Conservation (phyloP, 2,113 vertebrate genomes). For the Actenoides lindsayi region DNA sequence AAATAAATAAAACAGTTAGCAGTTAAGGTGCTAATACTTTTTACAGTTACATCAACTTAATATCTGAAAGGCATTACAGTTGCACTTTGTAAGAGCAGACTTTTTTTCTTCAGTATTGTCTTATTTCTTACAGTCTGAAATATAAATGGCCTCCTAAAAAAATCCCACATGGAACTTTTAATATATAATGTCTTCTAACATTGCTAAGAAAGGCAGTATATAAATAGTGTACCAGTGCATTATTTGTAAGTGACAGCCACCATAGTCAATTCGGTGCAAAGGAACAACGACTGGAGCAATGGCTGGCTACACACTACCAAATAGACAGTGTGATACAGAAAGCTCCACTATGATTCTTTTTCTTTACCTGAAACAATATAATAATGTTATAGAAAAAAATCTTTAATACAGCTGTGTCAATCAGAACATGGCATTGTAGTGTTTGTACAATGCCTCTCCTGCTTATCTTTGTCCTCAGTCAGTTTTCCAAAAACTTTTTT, state of each 20-base stretch:
- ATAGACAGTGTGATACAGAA: neutral
- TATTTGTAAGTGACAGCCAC: neutral
- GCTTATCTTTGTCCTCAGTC: neutral
- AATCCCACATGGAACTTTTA: neutral
- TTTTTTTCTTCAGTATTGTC: neutral
- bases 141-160: neutral
- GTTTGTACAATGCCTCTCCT: neutral
- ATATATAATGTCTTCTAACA: neutral
- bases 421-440: neutral
- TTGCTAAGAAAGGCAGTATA: neutral
- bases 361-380: neutral
- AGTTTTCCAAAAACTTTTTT: neutral
- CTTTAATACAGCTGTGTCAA: neutral
- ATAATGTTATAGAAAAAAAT: neutral
- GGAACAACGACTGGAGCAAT: neutral
- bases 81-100: neutral
- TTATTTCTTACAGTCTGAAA: neutral
- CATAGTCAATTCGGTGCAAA: neutral
- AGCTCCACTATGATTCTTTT: neutral
- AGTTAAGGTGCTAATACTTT: slow-evolving; percentile 41
- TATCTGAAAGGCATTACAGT: neutral
- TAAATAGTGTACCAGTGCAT: neutral
- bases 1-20: neutral
- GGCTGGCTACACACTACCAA: neutral
- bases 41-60: neutral